These are phyloP conservation scores for Botia almorhae DNA, from an alignment of 2,797 vertebrate species.

Conservation along the genomic window DNA sequence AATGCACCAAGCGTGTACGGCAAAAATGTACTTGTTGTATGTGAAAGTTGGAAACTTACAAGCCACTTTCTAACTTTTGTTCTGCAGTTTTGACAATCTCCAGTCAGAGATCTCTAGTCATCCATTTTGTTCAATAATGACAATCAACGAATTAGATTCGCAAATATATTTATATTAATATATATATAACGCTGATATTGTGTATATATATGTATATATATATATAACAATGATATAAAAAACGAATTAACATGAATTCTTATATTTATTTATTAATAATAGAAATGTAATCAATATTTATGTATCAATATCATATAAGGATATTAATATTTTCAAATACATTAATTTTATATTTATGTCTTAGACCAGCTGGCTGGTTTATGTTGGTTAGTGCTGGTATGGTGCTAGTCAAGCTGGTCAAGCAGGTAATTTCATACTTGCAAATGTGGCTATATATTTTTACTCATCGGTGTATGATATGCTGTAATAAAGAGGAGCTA, in stretches of 20 bases:
- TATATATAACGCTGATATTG: no score
- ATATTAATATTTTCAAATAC: no score
- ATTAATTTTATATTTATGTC: neutral
- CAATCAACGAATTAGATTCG: no score
- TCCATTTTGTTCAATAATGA: neutral
- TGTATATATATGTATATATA: no score
- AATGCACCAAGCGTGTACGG: neutral
- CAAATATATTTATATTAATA: no score
- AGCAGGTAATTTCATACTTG: neutral
- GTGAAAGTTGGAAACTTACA: neutral
- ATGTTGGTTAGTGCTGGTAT: neutral
- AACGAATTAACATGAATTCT: no score
- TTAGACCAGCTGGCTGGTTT: neutral
- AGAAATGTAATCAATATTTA: no score
- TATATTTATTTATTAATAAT: no score
- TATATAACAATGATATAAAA: no score
- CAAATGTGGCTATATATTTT: neutral
- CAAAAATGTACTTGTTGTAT: neutral
- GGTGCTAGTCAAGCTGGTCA: neutral
- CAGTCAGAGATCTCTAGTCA: no score
- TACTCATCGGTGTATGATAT: neutral
- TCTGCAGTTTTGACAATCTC: neutral
- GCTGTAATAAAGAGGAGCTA: neutral
- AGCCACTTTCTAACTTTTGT: constrained; percentile 8
- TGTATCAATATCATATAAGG: no score